Evolutionary conservation across 2,797 vertebrate species (phyloP), one percentile per base, ranked within the genome.

Genomic region (Cygnus olor): DNA sequence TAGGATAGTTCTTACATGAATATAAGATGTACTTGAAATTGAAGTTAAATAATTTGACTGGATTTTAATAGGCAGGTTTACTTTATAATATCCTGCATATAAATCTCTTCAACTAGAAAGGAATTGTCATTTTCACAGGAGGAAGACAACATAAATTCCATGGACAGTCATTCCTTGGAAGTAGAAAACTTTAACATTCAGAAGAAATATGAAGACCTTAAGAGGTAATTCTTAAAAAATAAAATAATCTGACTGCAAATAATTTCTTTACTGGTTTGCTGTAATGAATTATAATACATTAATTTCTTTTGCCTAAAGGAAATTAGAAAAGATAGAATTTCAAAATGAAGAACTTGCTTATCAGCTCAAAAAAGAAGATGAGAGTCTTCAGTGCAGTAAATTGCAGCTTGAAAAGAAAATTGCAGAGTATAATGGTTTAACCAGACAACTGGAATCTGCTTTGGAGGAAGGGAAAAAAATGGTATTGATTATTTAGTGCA

Each of bases 281-380:
- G 6, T 34, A 47, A 14, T 76, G 6, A 87, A 80, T 95, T 87
- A 71, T 87, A 71, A 94, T 58, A 34, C n/a, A 36, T 86, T 34
- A 27, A 78, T 96, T 14, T 91, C 54, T 97, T 96, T 79, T 97
- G 40, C 7, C 2, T 83, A 90, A 96, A 99, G 99, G 93, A 98
- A 97, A 92, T 96, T 98, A 87, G 98, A 98, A 92, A 93, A 97
- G 84, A 80, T 98, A 96, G 98, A 98, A 91, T 93, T 95, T 89
- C 98, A 98, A 95, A 99, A 99, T 88, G 86, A 98, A 95, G 97
- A 98, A 84, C 98, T 99, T 92, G 97, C 98, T 32, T 94, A 88
- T 93, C 98, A 97, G 86, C 98, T 99, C 13, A 95, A 88, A 15
- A 96, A 85, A 91, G 98, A 99, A 95, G 98, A 99, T 93, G 98